These are phyloP conservation scores for Dysdera silvatica DNA, from an alignment of 1,140 invertebrate species.

Conservation along the genomic window DNA sequence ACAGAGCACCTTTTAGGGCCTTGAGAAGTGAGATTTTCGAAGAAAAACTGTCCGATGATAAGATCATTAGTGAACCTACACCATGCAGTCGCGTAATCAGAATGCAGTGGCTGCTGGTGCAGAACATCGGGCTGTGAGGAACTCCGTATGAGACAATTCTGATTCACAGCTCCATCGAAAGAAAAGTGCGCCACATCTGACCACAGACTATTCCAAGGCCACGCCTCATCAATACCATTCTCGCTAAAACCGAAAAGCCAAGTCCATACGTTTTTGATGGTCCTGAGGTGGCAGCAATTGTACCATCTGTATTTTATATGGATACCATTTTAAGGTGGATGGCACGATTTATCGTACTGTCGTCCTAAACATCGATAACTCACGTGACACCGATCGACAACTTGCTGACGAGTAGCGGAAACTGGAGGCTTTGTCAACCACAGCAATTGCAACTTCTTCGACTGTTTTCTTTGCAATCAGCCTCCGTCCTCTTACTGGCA, in stretches of 20 bases:
- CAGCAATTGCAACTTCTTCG: neutral
- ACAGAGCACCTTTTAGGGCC: neutral
- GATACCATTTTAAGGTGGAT: constrained; percentile 7
- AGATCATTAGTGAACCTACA: constrained; percentile 3
- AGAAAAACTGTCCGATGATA: constrained; percentile 2
- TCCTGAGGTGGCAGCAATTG: constrained; percentile 2
- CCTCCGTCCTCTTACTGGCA: constrained; percentile 10
- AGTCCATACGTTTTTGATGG: neutral
- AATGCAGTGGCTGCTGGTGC: neutral
- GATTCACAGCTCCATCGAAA: constrained; percentile 1
- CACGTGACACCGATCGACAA: constrained; percentile 3
- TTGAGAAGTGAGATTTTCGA: neutral
- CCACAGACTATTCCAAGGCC: constrained; percentile 3
- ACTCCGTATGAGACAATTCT: neutral
- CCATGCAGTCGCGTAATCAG: neutral
- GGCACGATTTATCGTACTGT: constrained; percentile 1
- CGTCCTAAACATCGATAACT: neutral
- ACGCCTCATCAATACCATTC: neutral
- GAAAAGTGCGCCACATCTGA: neutral
- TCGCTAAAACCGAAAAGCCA: neutral
- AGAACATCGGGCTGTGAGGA: neutral
- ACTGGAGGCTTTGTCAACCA: constrained; percentile 3
- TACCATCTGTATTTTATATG: constrained; percentile 7
- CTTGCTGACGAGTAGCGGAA: neutral
- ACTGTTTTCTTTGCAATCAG: constrained; percentile 2